phyloP scores from a whole-genome alignment of 2,113 vertebrate genomes.

The Ictidomys tridecemlineatus region DNA sequence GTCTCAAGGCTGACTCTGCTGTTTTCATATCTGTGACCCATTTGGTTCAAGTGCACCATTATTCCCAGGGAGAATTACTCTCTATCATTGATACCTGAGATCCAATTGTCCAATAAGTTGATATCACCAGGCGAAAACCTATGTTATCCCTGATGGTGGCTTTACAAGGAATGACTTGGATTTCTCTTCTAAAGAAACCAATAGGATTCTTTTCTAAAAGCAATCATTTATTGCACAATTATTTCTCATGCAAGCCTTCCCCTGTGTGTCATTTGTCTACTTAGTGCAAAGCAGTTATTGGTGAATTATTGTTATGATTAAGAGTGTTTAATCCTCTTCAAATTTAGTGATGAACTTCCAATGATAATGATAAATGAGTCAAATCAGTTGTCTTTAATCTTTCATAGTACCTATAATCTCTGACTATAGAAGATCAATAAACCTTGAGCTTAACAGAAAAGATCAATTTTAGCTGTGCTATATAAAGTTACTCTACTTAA shows the following conservation, averaged over 20 bases:
- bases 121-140: constrained; percentile 26
- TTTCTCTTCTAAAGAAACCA: constrained; percentile 45
- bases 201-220: constrained; percentile 28
- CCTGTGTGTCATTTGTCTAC: constrained; percentile 25
- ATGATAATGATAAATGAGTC: not conserved
- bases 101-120: constrained; percentile 69
- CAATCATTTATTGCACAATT: constrained; percentile 3
- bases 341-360: constrained; percentile 45
- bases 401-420: not conserved
- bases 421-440: constrained; percentile 35
- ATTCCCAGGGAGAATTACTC: not conserved
- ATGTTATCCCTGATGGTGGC: constrained; percentile 7
- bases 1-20: constrained; percentile 56
- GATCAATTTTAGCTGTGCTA: not conserved
- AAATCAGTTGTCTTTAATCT: constrained; percentile 36
- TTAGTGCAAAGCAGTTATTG: constrained; percentile 55
- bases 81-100: constrained; percentile 54
- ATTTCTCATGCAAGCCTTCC: constrained; percentile 55
- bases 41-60: constrained; percentile 63
- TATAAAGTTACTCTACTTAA: not conserved
- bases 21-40: constrained; percentile 61
- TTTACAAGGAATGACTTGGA: constrained; percentile 50
- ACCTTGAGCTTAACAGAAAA: not conserved
- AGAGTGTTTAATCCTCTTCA: constrained; percentile 27
- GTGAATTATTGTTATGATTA: constrained; percentile 49